Percentiles rank a stretch among this genome's conserved stretches.
Conservation (phyloP, 1,140 invertebrate species). For the Andricus grossulariae region DNA sequence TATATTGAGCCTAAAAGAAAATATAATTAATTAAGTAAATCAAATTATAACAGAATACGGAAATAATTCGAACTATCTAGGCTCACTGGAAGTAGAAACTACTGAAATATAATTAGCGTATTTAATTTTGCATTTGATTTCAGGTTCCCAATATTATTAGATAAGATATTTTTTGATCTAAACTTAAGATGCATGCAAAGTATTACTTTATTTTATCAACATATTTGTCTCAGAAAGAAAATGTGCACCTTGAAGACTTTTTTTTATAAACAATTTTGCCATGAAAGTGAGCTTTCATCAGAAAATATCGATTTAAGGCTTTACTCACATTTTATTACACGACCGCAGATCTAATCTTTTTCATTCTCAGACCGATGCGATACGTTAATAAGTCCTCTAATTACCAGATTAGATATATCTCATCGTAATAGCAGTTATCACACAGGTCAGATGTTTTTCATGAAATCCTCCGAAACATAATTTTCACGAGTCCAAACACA, state of each 20-base stretch:
- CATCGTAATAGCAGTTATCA: neutral
- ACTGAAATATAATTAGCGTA: too few species aligned
- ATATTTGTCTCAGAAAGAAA: neutral
- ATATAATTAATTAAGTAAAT: too few species aligned
- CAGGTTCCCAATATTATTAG: too few species aligned
- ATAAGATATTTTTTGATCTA: too few species aligned
- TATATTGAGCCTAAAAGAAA: too few species aligned
- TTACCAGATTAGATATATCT: constrained; percentile 32
- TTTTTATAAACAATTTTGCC: constrained; percentile 5
- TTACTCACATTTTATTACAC: constrained; percentile 1
- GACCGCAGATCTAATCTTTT: neutral
- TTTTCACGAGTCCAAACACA: constrained; percentile 44
- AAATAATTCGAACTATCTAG: too few species aligned
- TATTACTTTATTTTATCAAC: neutral
- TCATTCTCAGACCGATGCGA: neutral
- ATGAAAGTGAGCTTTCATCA: neutral
- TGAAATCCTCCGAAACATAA: constrained; percentile 49
- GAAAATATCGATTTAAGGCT: constrained; percentile 13
- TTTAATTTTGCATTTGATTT: too few species aligned
- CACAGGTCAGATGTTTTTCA: neutral
- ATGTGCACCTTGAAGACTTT: neutral
- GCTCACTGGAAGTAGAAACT: too few species aligned
- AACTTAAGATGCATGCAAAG: neutral
- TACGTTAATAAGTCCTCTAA: constrained; percentile 32
- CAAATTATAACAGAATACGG: too few species aligned